phyloP scores from a whole-genome alignment of 2,888 invertebrate species.

The Alentia gelatinosa region DNA sequence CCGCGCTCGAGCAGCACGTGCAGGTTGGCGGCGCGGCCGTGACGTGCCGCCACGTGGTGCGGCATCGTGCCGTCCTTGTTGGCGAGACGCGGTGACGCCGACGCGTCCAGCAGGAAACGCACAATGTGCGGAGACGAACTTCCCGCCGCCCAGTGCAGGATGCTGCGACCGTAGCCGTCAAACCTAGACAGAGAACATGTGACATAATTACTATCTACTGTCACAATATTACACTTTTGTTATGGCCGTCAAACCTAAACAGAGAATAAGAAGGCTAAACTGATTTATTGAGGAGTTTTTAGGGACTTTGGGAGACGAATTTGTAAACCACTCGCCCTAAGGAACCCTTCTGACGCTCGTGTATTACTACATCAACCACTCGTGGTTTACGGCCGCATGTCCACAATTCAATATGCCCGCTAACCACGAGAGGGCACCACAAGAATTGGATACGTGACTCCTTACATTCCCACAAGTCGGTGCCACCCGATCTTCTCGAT shows the following conservation, averaged over 20 bases:
- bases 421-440: too few species aligned
- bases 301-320: too few species aligned
- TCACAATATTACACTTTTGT: neutral
- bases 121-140: neutral
- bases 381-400: too few species aligned
- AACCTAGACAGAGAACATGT: neutral
- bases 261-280: neutral
- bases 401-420: too few species aligned
- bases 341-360: too few species aligned
- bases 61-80: neutral
- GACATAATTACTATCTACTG: neutral
- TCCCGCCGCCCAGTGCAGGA: conserved; percentile 39
- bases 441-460: too few species aligned
- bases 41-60: neutral
- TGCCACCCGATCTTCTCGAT: too few species aligned
- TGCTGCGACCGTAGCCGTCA: conserved; percentile 33
- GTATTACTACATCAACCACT: too few species aligned
- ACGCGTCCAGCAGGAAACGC: neutral
- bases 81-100: neutral
- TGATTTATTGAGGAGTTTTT: neutral
- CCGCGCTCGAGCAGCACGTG: neutral
- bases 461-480: too few species aligned
- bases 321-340: too few species aligned
- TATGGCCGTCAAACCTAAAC: neutral
- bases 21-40: neutral